Conservation (phyloP, 2,888 invertebrate species). For the Andrena praecox region DNA sequence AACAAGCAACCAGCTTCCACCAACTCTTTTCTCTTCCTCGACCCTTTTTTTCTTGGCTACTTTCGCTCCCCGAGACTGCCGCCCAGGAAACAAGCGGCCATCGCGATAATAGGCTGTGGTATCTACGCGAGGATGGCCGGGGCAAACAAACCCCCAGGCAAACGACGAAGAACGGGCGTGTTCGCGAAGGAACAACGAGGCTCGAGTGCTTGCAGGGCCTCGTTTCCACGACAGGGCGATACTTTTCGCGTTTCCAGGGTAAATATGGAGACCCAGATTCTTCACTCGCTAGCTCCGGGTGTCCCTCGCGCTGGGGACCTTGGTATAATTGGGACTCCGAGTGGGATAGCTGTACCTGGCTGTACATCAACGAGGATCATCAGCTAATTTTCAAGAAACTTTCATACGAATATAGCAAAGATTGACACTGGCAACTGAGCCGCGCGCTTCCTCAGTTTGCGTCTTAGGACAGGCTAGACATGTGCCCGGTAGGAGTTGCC, state of each 20-base stretch:
- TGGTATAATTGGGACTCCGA: neutral
- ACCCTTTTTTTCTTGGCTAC: constrained; percentile 21
- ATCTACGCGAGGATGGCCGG: constrained; percentile 46
- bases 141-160: constrained; percentile 64
- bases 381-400: neutral
- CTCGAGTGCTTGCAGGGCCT: constrained; percentile 13
- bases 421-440: neutral
- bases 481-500: too few relatives aligned
- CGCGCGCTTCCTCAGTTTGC: neutral
- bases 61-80: neutral
- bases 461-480: neutral
- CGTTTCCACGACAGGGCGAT: constrained; percentile 11
- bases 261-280: constrained; percentile 30
- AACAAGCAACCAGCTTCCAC: constrained; percentile 66
- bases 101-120: constrained; percentile 69
- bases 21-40: constrained; percentile 17
- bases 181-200: constrained; percentile 35
- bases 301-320: constrained; percentile 1
- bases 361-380: neutral
- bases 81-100: constrained; percentile 58
- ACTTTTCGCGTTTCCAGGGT: constrained; percentile 18
- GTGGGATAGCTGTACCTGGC: neutral
- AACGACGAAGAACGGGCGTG: constrained; percentile 52
- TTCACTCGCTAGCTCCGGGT: neutral
- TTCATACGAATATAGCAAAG: neutral